Percentiles rank a stretch among this genome's conserved stretches.
phyloP scores from a whole-genome alignment of 2,797 vertebrate species.

The Astyanax mexicanus region DNA sequence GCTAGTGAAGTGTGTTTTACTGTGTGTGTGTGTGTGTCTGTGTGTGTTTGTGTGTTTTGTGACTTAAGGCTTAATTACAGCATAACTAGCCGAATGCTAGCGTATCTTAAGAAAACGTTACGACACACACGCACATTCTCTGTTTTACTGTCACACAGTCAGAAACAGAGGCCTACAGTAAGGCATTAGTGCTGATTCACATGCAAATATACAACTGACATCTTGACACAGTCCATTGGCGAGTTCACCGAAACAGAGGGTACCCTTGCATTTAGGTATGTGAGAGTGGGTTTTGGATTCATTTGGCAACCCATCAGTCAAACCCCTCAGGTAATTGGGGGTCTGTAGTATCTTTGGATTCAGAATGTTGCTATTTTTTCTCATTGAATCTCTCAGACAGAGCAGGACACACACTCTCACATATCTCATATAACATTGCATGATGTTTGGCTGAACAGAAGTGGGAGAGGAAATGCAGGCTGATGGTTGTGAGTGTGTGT shows the following conservation, averaged over 20 bases:
- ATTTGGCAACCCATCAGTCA: constrained; percentile 32
- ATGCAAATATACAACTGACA: constrained; percentile 51
- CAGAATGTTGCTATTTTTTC: not conserved
- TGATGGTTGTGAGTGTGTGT: constrained; percentile 1
- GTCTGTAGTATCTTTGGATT: constrained; percentile 37
- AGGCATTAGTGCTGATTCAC: constrained; percentile 44
- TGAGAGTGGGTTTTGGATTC: constrained; percentile 48
- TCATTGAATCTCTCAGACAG: not conserved
- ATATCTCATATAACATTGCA: constrained; percentile 45
- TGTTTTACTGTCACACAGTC: constrained; percentile 48
- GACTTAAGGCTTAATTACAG: not conserved
- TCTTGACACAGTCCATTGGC: constrained; percentile 26
- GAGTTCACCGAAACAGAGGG: constrained; percentile 11
- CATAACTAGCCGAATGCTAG: constrained; percentile 6
- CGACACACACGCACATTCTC: constrained; percentile 37
- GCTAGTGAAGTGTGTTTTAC: not conserved
- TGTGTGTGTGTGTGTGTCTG: too few species aligned
- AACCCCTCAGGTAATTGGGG: constrained; percentile 9
- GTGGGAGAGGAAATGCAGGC: not conserved
- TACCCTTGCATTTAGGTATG: constrained; percentile 46
- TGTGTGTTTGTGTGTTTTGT: too few species aligned
- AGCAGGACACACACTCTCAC: constrained; percentile 33
- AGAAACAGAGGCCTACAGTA: constrained; percentile 56
- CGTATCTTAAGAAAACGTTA: constrained; percentile 14
- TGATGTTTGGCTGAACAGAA: constrained; percentile 14